These are phyloP conservation scores for Macrocentrus cingulum DNA, from an alignment of 1,140 invertebrate genomes.

Conservation along the genomic window DNA sequence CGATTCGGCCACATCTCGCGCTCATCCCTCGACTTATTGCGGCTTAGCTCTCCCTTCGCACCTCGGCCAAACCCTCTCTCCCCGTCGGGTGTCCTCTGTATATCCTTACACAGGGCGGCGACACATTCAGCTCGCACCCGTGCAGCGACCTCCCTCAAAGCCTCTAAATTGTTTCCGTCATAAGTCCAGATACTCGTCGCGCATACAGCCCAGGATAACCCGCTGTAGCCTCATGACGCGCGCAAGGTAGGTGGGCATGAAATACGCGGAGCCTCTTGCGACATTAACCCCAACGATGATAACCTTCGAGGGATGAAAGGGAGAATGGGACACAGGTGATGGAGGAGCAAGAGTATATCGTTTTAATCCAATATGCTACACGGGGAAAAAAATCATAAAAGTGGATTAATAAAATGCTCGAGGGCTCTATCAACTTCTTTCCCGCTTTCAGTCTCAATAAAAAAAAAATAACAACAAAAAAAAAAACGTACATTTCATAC, in stretches of 20 bases:
- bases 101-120: constrained; percentile 3
- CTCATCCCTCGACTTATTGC: constrained; percentile 60
- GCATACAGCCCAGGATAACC: constrained; percentile 55
- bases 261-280: constrained; percentile 42
- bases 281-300: constrained; percentile 48
- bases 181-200: constrained; percentile 58
- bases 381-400: too few species aligned
- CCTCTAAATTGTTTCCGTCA: constrained; percentile 60
- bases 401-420: background rate
- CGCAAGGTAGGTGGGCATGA: constrained; percentile 36
- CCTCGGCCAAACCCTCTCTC: constrained; percentile 38
- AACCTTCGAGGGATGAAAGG: constrained; percentile 29
- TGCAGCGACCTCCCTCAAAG: constrained; percentile 44
- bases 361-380: background rate
- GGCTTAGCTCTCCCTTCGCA: constrained; percentile 51
- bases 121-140: background rate
- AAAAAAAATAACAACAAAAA: too few species aligned
- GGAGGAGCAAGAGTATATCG: background rate
- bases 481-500: too few species aligned
- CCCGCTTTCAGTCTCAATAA: too few species aligned
- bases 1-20: constrained; percentile 58
- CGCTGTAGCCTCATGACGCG: constrained; percentile 34
- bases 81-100: constrained; percentile 31
- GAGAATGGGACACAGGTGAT: constrained; percentile 2
- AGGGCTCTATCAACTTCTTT: background rate